Base-by-base conservation (phyloP, 2,113 vertebrate genomes). In the Plecotus auritus region DNA sequence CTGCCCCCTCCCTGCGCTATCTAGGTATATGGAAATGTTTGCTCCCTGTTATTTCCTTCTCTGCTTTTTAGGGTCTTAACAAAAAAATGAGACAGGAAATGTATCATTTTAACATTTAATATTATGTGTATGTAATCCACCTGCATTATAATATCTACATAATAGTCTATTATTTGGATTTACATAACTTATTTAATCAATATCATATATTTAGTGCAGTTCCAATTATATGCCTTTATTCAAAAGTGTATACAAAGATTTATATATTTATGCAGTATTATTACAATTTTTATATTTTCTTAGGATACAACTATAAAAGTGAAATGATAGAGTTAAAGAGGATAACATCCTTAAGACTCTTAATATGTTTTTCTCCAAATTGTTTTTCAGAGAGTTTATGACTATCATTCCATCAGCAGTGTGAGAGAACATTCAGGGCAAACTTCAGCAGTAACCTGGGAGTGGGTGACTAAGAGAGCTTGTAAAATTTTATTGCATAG, bases 401-500 rank as follows among this genome's bases (percentile, higher is more conserved):
- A 87, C 5, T 67, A 20, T 32, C 49, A 37, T 74, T n/a, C 64
- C 28, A 51, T 64, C 11, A 66, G 47, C 23, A 67, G 37, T 59
- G 45, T 40, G 49, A 66, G 61, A 85, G 28, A 77, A 80, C 83
- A 51, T 85, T 94, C 61, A 72, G 23, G 13, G 22, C 35, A 35
- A 93, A 83, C 69, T 81, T 81, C 93, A 72, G 73, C 30, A 81
- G 54, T 78, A 84, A 78, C 40, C 22, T 61, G 6, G 20, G 54
- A 86, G n/a, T 47, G 32, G 40, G 4, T 56, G 35, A 54, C 49
- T 67, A 82, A 92, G 77, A 90, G 47, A 90, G 35, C 2, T n/a
- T 93, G 35, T 93, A 85, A 96, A 85, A 72, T 85, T 66, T 93
- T 92, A 92, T 69, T 86, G 54, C 23, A 87, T 64, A 49, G 74